A percentile compares a stretch with the other conserved stretches of the same genome.
Conservation (phyloP, 2,888 invertebrate species). For the Drosophila sordidula region DNA sequence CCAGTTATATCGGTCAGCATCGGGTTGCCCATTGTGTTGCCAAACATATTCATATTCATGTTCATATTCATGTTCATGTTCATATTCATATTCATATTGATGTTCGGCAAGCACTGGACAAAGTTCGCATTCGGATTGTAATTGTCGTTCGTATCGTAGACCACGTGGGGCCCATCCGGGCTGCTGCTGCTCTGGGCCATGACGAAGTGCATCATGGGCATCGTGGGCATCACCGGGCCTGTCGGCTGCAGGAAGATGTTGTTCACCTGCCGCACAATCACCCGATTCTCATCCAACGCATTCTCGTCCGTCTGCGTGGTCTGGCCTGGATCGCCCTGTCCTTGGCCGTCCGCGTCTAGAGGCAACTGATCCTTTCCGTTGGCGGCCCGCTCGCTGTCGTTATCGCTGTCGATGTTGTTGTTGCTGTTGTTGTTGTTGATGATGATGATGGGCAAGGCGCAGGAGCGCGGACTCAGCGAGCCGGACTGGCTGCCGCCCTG, state of each 20-base stretch:
- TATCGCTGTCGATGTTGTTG: not conserved
- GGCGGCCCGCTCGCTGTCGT: not conserved
- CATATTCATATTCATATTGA: slow-evolving; percentile 2
- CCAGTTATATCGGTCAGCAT: not conserved
- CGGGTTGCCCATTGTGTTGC: not conserved
- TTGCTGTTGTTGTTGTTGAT: not conserved
- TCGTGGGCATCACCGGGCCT: slow-evolving; percentile 40
- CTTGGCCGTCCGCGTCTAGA: too few relatives aligned
- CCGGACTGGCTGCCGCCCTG: not conserved
- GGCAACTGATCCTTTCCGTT: too few relatives aligned
- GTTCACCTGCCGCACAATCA: not conserved
- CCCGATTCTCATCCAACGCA: not conserved
- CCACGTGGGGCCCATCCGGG: not conserved
- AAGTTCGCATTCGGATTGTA: not conserved
- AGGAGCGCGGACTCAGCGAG: not conserved
- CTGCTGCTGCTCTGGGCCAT: not conserved
- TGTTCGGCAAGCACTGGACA: slow-evolving; percentile 22
- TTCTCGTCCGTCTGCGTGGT: not conserved
- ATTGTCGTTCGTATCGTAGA: slow-evolving; percentile 16
- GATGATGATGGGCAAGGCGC: not conserved
- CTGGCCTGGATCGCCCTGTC: not conserved
- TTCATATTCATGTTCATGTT: slow-evolving; percentile 14
- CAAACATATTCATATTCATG: slow-evolving; percentile 8
- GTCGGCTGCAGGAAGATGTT: slow-evolving; percentile 41
- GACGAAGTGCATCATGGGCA: slow-evolving; percentile 19